Percentiles rank a stretch among this genome's conserved stretches.
Evolutionary conservation across 64 coral and sea anemone species (phyloP).

Genomic region (Hydrozoanthus tunicans): DNA sequence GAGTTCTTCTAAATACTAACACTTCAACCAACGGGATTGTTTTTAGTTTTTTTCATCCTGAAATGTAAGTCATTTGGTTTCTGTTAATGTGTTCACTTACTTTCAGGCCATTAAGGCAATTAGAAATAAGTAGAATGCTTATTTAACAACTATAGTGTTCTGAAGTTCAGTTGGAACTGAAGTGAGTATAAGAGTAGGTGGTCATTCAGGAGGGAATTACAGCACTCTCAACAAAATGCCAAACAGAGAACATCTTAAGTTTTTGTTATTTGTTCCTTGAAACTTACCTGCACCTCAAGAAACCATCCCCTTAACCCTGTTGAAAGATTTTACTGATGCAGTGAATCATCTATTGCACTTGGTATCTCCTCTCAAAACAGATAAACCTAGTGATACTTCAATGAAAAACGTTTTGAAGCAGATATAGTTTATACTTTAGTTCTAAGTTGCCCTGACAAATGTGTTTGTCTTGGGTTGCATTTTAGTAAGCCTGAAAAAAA

Average conservation of each 20-base stretch:
- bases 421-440: not conserved
- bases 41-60: not conserved
- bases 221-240: no score
- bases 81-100: not conserved
- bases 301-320: not conserved
- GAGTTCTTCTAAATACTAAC: not conserved
- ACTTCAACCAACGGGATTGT: not conserved
- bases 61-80: not conserved
- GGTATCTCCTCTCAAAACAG: not conserved
- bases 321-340: not conserved
- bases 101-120: not conserved
- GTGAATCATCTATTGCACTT: not conserved
- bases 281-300: not conserved
- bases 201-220: no score
- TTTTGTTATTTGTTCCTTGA: not conserved
- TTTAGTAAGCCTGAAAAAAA: not conserved
- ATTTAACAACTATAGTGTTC: no score
- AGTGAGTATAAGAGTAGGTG: no score
- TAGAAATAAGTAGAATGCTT: not conserved
- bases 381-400: slow-evolving; percentile 35
- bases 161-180: no score
- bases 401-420: slow-evolving; percentile 1
- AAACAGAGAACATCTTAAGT: not conserved
- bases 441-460: not conserved
- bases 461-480: not conserved